Evolutionary conservation across 2,888 invertebrate genomes (phyloP).

Genomic region (Eugnorisma glareosa): DNA sequence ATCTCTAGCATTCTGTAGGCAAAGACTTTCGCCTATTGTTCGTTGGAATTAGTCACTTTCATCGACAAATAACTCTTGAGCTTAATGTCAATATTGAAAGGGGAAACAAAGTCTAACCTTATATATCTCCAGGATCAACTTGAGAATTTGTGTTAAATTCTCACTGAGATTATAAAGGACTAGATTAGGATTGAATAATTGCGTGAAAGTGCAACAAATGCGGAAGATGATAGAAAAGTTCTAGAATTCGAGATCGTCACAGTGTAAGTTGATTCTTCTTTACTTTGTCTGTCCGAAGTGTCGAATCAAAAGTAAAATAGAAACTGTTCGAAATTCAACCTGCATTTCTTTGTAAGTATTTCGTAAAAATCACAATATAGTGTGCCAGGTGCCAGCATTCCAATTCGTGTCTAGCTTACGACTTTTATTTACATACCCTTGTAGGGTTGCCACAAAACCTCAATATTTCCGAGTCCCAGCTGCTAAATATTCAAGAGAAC

Average conservation of each 20-base stretch:
- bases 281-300: neutral
- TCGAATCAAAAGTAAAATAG: constrained; percentile 28
- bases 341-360: constrained; percentile 45
- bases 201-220: neutral
- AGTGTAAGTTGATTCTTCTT: neutral
- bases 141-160: neutral
- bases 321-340: constrained; percentile 45
- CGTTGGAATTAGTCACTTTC: constrained; percentile 41
- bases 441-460: constrained; percentile 57
- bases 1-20: constrained; percentile 27
- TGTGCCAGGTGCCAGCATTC: constrained; percentile 57
- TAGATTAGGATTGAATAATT: neutral
- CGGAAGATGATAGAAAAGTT: neutral
- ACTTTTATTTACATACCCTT: constrained; percentile 56
- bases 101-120: neutral
- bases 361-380: constrained; percentile 34
- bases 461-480: constrained; percentile 55
- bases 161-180: neutral
- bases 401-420: constrained; percentile 40
- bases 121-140: neutral
- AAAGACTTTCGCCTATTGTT: constrained; percentile 52
- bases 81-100: constrained; percentile 17
- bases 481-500: constrained; percentile 80
- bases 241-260: neutral
- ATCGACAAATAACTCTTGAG: constrained; percentile 29